Base-by-base conservation (phyloP, 2,888 invertebrate genomes). In the Galeopsomyia nigrocyanea region DNA sequence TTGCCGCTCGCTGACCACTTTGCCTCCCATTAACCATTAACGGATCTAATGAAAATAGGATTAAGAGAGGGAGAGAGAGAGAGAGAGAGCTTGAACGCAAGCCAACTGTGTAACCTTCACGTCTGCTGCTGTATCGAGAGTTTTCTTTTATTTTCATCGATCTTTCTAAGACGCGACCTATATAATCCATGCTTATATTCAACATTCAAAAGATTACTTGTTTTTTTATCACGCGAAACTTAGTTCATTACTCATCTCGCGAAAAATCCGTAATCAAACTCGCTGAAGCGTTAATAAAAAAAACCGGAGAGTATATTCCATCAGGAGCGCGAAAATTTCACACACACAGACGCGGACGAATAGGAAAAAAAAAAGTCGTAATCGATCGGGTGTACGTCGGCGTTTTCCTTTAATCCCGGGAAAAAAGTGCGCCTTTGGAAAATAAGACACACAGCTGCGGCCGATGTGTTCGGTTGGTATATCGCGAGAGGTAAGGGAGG, bases 11-110 rank as follows among this genome's bases (percentile, higher is more conserved):
- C 85, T 84, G 85, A 82, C 86, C 86, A 86, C 86, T 86, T 86
- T 86, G 85, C 83, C 83, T 84, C 80, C 85, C 86, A 86, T 85
- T 86, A 86, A 85, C 85, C 86, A 86, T 86, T 86, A 86, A 86
- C 85, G 86, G 84, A 86, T 85, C 82, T 82, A 80, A 80, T 81
- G 84, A 80, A 84, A 86, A 84, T 86, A 84, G 86, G 86, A 86
- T 86, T 86, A 84, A 80, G 81, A 7, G 39, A 1, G 7, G 7
- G 7, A 10, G 10, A 39, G 26, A 39, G 39, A 39, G 39, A n/a
- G 7, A 10, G 10, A 39, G 26, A 39, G 39, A 39, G 39, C n/a
- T n/a, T n/a, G n/a, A 3, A 39, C 64, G 26, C 26, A 26, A 58
- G 49, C 39, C 69, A 61, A 69, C 68, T 60, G 60, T 49, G 60